Conservation (phyloP, 2,888 invertebrate genomes). For the Drosophila vallismaia region DNA sequence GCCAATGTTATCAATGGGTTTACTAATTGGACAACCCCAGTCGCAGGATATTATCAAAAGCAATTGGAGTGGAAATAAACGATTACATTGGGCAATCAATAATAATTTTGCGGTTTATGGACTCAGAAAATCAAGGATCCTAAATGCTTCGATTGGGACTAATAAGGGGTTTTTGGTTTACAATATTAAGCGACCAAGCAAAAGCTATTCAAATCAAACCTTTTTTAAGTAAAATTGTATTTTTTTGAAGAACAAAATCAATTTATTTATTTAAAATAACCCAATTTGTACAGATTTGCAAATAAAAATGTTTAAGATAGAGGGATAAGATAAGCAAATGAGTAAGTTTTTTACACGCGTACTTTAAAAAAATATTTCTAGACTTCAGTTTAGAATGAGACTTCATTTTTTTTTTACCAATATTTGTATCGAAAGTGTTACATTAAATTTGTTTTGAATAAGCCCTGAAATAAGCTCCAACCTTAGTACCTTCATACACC, state of each 20-base stretch:
- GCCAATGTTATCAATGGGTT: slow-evolving; percentile 25
- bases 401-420: no score
- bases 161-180: no score
- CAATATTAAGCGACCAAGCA: no score
- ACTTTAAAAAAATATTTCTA: not conserved
- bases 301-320: not conserved
- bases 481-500: not conserved
- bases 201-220: no score
- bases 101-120: slow-evolving; percentile 4
- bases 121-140: not conserved
- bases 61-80: slow-evolving; percentile 5
- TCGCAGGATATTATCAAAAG: slow-evolving; percentile 14
- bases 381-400: not conserved
- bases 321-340: not conserved
- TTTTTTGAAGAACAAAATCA: not conserved
- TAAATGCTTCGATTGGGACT: no score
- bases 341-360: not conserved
- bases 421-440: no score
- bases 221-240: not conserved
- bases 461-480: slow-evolving; percentile 1
- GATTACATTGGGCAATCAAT: slow-evolving; percentile 13
- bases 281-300: not conserved
- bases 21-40: slow-evolving; percentile 25
- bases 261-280: slow-evolving; percentile 1
- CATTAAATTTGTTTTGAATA: not conserved